Percentiles rank a stretch among this genome's conserved stretches.
phyloP scores from a whole-genome alignment of 2,888 invertebrate genomes.

The Iselma pallidipennis region DNA sequence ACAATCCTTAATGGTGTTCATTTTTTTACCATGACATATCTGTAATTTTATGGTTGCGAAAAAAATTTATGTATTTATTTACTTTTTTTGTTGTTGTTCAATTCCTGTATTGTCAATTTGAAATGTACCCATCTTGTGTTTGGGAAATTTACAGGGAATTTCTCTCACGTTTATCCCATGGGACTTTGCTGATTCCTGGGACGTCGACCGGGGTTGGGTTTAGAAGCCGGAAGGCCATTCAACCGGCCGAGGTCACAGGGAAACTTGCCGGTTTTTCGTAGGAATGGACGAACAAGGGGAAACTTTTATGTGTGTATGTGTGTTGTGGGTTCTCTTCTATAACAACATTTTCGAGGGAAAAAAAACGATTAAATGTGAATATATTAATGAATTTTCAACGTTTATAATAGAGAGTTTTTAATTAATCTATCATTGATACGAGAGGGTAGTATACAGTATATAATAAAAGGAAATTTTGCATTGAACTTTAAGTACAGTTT shows the following conservation, averaged over 20 bases:
- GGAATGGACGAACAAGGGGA: background rate
- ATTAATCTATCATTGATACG: background rate
- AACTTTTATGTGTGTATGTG: background rate
- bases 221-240: background rate
- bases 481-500: background rate
- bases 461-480: background rate
- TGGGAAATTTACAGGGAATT: background rate
- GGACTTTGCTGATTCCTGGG: background rate
- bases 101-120: too few species aligned
- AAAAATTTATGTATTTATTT: background rate
- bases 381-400: background rate
- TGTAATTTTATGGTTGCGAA: background rate
- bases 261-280: background rate
- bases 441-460: background rate
- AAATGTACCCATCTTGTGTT: background rate
- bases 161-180: background rate
- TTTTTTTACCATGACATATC: background rate
- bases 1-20: conserved; percentile 1
- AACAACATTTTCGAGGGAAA: background rate
- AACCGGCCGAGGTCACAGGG: background rate
- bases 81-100: background rate
- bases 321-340: too few species aligned
- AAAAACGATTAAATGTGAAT: background rate
- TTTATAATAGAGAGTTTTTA: background rate
- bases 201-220: background rate